A percentile compares a stretch with the other conserved stretches of the same genome.
Conservation (phyloP, 2,888 invertebrate species). For the Coelopa pilipes region DNA sequence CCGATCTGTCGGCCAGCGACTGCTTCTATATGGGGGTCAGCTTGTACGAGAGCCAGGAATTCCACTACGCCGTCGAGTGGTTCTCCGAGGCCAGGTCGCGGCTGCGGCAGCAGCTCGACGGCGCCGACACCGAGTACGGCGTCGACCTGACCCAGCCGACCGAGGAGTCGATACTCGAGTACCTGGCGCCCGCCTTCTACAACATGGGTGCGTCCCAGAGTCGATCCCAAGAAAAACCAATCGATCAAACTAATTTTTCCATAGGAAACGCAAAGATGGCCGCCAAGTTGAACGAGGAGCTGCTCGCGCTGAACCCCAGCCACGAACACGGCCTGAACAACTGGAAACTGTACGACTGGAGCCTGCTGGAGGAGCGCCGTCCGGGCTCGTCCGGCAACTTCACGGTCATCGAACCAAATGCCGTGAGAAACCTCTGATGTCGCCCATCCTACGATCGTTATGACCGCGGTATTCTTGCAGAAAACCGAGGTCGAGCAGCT, state of each 20-base stretch:
- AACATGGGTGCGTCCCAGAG: slow-evolving; percentile 20
- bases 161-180: slow-evolving; percentile 43
- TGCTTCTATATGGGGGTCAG: slow-evolving; percentile 94
- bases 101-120: slow-evolving; percentile 68
- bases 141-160: not conserved
- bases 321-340: slow-evolving; percentile 44
- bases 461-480: not conserved
- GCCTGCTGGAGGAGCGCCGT: slow-evolving; percentile 86
- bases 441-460: too few relatives aligned
- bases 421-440: not conserved
- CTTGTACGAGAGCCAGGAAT: slow-evolving; percentile 90
- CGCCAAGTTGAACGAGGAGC: slow-evolving; percentile 47
- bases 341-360: slow-evolving; percentile 53
- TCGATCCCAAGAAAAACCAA: not conserved
- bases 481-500: slow-evolving; percentile 35
- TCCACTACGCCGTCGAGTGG: slow-evolving; percentile 93
- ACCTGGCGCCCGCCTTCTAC: slow-evolving; percentile 41
- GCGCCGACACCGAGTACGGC: not conserved
- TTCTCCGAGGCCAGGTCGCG: slow-evolving; percentile 89
- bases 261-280: slow-evolving; percentile 51
- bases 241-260: not conserved
- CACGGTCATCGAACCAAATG: slow-evolving; percentile 34
- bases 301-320: slow-evolving; percentile 46
- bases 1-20: slow-evolving; percentile 83
- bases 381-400: slow-evolving; percentile 65